Evolutionary conservation across 92 coral and sea anemone species (phyloP).

Genomic region (Porites divaricata): DNA sequence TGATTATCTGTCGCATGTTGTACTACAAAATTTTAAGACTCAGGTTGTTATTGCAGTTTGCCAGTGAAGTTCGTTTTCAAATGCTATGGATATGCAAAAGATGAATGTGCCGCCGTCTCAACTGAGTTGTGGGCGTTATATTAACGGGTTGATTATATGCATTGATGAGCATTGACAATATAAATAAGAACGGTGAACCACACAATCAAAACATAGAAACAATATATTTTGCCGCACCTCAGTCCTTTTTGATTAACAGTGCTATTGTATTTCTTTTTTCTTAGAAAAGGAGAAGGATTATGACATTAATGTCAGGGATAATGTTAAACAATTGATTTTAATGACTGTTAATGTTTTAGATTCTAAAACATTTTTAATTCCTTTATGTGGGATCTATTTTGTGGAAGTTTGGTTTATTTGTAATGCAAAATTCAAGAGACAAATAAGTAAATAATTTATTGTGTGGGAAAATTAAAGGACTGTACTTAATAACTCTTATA

Average conservation of each 20-base stretch:
- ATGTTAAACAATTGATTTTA: too few species aligned
- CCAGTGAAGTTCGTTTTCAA: too few species aligned
- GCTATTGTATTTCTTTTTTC: neutral
- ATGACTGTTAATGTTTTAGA: neutral
- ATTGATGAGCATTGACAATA: neutral
- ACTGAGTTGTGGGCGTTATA: too few species aligned
- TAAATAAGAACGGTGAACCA: neutral
- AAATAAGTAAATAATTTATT: too few species aligned
- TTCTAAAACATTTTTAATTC: too few species aligned
- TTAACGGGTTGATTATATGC: neutral
- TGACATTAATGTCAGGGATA: neutral
- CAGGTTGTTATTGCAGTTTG: too few species aligned
- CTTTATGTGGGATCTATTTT: too few species aligned
- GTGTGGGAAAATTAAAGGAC: too few species aligned
- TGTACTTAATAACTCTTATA: too few species aligned
- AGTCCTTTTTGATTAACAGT: neutral
- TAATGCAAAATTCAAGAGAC: too few species aligned
- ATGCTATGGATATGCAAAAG: neutral
- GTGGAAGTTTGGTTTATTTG: too few species aligned
- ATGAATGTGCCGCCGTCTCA: too few species aligned
- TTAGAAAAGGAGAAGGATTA: neutral
- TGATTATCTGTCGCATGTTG: neutral
- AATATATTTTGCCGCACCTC: neutral
- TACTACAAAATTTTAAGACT: neutral
- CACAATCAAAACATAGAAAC: neutral